phyloP scores from a whole-genome alignment of 2,797 vertebrate species.

The Catamblyrhynchus diadema region DNA sequence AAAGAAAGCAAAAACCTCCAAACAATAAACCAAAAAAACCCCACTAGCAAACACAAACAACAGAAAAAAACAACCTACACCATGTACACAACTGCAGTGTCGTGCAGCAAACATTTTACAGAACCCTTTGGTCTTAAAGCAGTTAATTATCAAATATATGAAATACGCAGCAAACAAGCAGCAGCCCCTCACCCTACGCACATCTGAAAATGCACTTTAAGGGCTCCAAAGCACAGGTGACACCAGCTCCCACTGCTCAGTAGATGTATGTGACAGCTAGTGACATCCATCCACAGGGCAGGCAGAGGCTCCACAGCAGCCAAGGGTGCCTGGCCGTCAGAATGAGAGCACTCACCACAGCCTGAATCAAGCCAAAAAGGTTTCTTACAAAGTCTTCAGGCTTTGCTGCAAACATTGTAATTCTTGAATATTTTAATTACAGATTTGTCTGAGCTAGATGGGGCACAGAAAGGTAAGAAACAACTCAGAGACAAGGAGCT shows the following conservation, averaged over 20 bases:
- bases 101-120: not conserved
- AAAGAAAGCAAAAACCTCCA: rapidly evolving
- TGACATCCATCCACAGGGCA: not conserved
- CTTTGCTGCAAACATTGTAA: not conserved
- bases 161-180: not conserved
- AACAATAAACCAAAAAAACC: not conserved
- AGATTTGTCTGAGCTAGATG: not conserved
- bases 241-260: not conserved
- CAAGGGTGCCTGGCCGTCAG: not conserved
- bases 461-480: not conserved
- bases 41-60: not conserved
- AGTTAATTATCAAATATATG: not conserved
- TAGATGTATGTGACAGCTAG: rapidly evolving
- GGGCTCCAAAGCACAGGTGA: rapidly evolving
- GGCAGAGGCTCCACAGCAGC: rapidly evolving
- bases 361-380: too few relatives aligned
- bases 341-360: not conserved
- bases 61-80: not conserved
- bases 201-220: not conserved
- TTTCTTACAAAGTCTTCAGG: not conserved
- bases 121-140: not conserved
- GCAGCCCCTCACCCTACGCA: not conserved
- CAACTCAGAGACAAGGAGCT: not conserved
- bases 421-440: not conserved
- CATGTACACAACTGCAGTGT: rapidly evolving